Conservation (phyloP, 2,888 invertebrate genomes). For the Baccha elongata region DNA sequence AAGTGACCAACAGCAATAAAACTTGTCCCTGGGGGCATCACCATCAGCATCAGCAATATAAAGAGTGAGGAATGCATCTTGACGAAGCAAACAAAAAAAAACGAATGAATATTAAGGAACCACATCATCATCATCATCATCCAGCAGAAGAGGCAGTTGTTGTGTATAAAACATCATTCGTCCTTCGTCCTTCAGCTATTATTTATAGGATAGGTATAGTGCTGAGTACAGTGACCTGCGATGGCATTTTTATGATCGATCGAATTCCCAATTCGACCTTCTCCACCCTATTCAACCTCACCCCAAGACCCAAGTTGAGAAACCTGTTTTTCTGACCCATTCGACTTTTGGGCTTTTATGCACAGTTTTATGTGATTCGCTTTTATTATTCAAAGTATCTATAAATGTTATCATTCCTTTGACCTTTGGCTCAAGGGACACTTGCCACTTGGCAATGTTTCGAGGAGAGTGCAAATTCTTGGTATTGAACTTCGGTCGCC, state of each 20-base stretch:
- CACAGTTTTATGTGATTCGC: constrained; percentile 69
- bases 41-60: constrained; percentile 11
- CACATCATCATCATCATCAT: constrained; percentile 66
- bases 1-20: constrained; percentile 71
- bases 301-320: constrained; percentile 20
- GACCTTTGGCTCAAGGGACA: constrained; percentile 62
- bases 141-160: constrained; percentile 15
- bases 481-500: constrained; percentile 51
- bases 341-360: constrained; percentile 64
- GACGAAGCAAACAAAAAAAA: constrained; percentile 36
- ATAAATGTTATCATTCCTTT: constrained; percentile 70
- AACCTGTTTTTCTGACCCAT: constrained; percentile 39
- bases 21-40: constrained; percentile 67
- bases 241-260: constrained; percentile 81
- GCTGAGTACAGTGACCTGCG: constrained; percentile 66
- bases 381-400: constrained; percentile 69
- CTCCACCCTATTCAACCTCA: constrained; percentile 49
- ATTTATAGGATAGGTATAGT: constrained; percentile 51
- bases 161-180: constrained; percentile 54
- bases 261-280: constrained; percentile 80
- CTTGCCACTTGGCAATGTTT: constrained; percentile 30
- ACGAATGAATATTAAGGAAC: constrained; percentile 73
- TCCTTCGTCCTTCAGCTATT: constrained; percentile 72
- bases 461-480: constrained; percentile 18
- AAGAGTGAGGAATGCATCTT: constrained; percentile 65